Conservation (phyloP, 1,140 invertebrate genomes). For the Calephelis virginiensis region DNA sequence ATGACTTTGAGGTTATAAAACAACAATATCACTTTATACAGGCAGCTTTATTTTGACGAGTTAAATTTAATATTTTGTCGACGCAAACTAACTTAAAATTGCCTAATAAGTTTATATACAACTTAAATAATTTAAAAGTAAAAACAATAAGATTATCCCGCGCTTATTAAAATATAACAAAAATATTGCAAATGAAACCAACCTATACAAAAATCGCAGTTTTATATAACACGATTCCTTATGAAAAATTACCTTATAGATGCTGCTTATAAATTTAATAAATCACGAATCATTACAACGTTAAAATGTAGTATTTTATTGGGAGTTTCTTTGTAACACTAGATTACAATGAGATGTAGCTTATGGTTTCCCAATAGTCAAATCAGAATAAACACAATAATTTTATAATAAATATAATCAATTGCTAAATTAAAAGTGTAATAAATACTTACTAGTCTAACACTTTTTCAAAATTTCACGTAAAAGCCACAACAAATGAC, state of each 20-base stretch:
- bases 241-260: no score
- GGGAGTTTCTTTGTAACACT: conserved; percentile 17
- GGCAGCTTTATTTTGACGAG: neutral
- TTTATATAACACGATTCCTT: no score
- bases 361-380: neutral
- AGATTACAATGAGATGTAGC: neutral
- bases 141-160: conserved; percentile 43
- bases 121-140: neutral
- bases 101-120: neutral
- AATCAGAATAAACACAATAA: neutral
- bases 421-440: neutral
- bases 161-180: conserved; percentile 44
- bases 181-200: neutral
- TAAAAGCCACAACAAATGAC: conserved; percentile 78
- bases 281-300: no score
- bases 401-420: neutral
- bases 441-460: conserved; percentile 26
- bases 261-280: no score
- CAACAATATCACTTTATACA: neutral
- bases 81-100: neutral
- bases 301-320: neutral
- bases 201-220: no score
- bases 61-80: neutral
- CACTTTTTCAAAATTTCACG: conserved; percentile 52
- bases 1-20: conserved; percentile 58